Percentiles rank a stretch among this genome's conserved stretches.
Conservation (phyloP, 2,888 invertebrate genomes). For the Anodontia alba region DNA sequence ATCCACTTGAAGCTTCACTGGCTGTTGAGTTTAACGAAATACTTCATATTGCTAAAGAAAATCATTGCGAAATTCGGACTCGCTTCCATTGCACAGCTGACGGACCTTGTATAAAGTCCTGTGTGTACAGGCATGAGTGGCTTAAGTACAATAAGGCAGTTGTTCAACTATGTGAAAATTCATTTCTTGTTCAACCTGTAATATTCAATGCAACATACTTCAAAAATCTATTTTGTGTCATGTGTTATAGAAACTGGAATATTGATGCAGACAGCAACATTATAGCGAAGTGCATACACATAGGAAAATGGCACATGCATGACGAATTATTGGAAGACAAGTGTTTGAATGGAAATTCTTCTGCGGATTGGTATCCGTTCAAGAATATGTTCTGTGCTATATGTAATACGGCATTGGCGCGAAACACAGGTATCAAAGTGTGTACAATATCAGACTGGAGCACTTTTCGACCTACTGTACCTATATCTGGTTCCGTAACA, state of each 20-base stretch:
- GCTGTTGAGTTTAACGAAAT: neutral
- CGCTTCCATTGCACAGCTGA: too few relatives aligned
- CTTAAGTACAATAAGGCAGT: neutral
- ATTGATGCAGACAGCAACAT: neutral
- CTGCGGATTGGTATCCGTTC: neutral
- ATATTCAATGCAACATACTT: neutral
- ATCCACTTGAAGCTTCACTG: neutral
- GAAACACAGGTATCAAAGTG: too few relatives aligned
- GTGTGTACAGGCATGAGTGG: neutral
- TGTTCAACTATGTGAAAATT: neutral
- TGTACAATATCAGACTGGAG: neutral
- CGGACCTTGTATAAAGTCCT: neutral
- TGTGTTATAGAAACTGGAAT: too few relatives aligned
- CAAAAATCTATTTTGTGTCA: neutral
- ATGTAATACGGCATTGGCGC: neutral
- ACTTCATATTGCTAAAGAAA: neutral
- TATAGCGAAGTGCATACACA: neutral
- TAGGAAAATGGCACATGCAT: neutral
- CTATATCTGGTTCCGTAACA: too few relatives aligned
- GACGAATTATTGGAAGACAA: too few relatives aligned
- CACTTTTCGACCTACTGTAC: neutral
- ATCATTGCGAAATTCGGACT: neutral
- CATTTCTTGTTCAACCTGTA: neutral
- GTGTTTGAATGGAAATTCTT: neutral
- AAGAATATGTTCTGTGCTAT: neutral